Evolutionary conservation across 2,113 vertebrate genomes (phyloP).

Genomic region (Cyprinodon brontotheroides): DNA sequence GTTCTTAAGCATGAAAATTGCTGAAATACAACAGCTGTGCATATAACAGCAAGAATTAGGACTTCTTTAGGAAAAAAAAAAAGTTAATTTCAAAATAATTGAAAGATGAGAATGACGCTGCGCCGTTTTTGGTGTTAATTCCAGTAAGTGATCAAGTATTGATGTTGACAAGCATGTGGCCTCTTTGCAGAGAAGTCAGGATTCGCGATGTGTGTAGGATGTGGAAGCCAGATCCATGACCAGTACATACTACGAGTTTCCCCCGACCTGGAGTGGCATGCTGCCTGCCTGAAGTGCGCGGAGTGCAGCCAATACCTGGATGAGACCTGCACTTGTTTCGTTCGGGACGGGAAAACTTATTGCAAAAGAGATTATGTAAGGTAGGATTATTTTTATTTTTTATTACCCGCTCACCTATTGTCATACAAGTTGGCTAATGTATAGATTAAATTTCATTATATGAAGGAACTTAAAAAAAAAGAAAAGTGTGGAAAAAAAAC

Average conservation of each 20-base stretch:
- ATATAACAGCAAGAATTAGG: background rate
- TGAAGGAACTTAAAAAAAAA: background rate
- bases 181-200: conserved; percentile 88
- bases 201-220: conserved; percentile 93
- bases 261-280: conserved; percentile 97
- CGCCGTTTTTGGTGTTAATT: background rate
- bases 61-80: conserved; percentile 29
- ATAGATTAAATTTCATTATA: background rate
- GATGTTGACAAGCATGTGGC: conserved; percentile 17
- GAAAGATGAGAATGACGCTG: background rate
- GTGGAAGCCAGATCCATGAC: conserved; percentile 96
- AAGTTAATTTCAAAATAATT: background rate
- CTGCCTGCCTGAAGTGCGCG: conserved; percentile 94
- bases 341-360: conserved; percentile 95
- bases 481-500: background rate
- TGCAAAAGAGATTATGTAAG: conserved; percentile 97
- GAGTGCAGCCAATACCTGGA: conserved; percentile 95
- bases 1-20: background rate
- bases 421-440: background rate
- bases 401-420: background rate
- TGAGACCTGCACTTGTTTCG: conserved; percentile 96
- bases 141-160: background rate
- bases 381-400: conserved; percentile 75
- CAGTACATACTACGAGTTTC: conserved; percentile 95
- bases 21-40: background rate